These are phyloP conservation scores for Stenchaetothrips biformis DNA, from an alignment of 2,888 invertebrate species.

Conservation along the genomic window DNA sequence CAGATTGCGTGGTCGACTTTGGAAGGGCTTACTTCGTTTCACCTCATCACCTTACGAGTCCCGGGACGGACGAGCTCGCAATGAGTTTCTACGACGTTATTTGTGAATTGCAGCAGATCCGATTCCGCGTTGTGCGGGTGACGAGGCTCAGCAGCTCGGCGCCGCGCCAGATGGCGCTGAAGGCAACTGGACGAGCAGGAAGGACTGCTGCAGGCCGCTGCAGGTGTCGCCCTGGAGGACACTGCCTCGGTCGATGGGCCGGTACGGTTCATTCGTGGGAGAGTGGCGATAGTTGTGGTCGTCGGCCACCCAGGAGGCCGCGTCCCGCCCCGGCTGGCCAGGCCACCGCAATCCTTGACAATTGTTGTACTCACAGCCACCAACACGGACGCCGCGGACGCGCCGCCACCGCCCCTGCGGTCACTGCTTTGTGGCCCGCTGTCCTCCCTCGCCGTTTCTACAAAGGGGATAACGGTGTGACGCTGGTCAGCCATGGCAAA, in stretches of 20 bases:
- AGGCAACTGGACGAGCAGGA: no score
- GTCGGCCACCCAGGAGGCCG: slow-evolving; percentile 4
- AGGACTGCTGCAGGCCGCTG: no score
- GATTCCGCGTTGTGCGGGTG: no score
- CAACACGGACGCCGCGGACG: not conserved
- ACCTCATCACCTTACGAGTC: not conserved
- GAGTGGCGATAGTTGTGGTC: not conserved
- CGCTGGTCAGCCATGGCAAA: no score
- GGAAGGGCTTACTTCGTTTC: not conserved
- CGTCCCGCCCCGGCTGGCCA: not conserved
- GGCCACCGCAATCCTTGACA: slow-evolving; percentile 7
- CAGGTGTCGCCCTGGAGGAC: no score
- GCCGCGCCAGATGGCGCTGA: no score
- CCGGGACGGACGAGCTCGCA: not conserved
- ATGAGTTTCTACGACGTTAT: slow-evolving; percentile 7
- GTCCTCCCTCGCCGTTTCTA: not conserved
- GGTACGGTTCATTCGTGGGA: slow-evolving; percentile 15
- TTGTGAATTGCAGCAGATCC: not conserved
- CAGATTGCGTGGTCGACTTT: not conserved
- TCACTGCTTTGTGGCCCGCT: not conserved
- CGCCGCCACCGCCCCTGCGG: not conserved
- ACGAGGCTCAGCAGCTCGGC: no score
- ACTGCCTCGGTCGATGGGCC: not conserved
- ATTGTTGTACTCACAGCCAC: not conserved
- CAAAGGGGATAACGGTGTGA: no score